Evolutionary conservation across 2,888 invertebrate genomes (phyloP).

Genomic region (Orthosia gracilis): DNA sequence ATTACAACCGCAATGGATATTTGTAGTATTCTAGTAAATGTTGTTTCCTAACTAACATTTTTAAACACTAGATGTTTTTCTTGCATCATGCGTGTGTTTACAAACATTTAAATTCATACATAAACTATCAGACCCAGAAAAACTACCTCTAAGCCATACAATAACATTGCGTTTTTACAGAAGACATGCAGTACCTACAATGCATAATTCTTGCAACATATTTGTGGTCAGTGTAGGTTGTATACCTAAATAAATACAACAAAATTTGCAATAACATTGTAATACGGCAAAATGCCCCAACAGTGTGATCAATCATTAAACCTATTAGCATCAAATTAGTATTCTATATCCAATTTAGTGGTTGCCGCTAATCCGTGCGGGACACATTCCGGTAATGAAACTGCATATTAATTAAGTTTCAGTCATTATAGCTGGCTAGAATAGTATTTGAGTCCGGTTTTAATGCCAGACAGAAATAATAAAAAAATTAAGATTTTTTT

Average conservation of each 20-base stretch:
- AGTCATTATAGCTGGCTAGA: constrained; percentile 7
- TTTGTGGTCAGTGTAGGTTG: too few relatives aligned
- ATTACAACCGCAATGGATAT: background rate
- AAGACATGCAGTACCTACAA: background rate
- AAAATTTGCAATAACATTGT: background rate
- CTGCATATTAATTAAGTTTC: constrained; percentile 31
- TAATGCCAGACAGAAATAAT: background rate
- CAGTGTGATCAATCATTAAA: constrained; percentile 25
- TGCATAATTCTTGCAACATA: too few relatives aligned
- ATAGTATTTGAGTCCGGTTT: background rate
- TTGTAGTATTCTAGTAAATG: background rate
- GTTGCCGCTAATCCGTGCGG: constrained; percentile 30
- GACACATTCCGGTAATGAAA: constrained; percentile 24
- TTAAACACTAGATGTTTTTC: too few relatives aligned
- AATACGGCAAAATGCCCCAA: background rate
- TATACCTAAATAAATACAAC: background rate
- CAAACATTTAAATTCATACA: too few relatives aligned
- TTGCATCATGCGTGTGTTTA: too few relatives aligned
- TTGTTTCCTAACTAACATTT: background rate
- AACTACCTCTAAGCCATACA: too few relatives aligned
- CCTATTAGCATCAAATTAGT: constrained; percentile 9
- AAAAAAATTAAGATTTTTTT: too few relatives aligned
- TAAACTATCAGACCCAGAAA: too few relatives aligned
- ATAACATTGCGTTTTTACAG: too few relatives aligned
- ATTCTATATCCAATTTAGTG: constrained; percentile 47